Percentiles rank a stretch among this genome's conserved stretches.
phyloP scores from a whole-genome alignment of 2,113 vertebrate genomes.

The Gadus macrocephalus region DNA sequence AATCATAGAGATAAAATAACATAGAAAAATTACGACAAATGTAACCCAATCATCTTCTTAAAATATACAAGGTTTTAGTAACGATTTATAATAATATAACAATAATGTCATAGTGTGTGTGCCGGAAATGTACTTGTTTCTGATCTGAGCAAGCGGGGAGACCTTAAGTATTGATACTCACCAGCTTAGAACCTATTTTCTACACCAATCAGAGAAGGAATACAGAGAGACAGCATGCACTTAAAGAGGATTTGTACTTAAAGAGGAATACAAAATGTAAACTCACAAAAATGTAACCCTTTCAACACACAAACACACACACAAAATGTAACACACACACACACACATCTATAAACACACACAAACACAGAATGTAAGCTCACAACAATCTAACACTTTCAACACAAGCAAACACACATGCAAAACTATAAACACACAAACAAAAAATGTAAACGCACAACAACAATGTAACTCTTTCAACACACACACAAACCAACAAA shows the following conservation, averaged over 20 bases:
- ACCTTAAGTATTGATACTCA: conserved; percentile 69
- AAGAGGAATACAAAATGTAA: conserved; percentile 2
- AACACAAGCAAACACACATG: background rate
- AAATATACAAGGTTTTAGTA: background rate
- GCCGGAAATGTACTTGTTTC: too few relatives aligned
- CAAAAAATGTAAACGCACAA: too few relatives aligned
- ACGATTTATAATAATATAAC: too few relatives aligned
- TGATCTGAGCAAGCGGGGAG: too few relatives aligned
- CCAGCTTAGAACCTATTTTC: conserved; percentile 93
- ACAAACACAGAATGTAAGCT: too few relatives aligned
- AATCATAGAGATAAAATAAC: too few relatives aligned
- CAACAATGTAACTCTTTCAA: background rate
- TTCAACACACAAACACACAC: conserved; percentile 9
- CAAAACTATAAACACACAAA: too few relatives aligned
- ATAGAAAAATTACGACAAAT: too few relatives aligned
- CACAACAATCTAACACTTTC: too few relatives aligned
- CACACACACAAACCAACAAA: background rate
- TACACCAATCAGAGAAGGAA: conserved; percentile 79
- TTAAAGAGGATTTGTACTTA: conserved; percentile 21
- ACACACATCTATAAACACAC: too few relatives aligned
- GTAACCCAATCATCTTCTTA: too few relatives aligned
- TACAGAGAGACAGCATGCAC: conserved; percentile 60
- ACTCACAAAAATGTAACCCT: conserved; percentile 10
- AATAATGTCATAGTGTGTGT: too few relatives aligned
- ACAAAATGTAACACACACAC: conserved; percentile 7